phyloP scores from a whole-genome alignment of 2,113 vertebrate species.

The Phalacrocorax aristotelis region DNA sequence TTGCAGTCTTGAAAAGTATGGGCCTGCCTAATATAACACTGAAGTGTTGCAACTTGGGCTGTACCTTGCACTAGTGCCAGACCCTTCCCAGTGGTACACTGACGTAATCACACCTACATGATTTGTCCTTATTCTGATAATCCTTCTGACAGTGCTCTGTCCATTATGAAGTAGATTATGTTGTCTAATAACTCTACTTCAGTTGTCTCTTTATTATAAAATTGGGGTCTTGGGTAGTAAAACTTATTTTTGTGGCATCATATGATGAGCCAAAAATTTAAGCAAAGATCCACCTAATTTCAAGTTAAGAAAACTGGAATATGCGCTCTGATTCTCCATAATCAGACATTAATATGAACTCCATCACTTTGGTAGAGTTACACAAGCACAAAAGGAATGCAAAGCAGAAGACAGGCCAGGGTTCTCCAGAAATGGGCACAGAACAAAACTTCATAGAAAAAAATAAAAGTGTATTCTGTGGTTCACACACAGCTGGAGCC shows the following conservation, averaged over 20 bases:
- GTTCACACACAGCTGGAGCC: background rate
- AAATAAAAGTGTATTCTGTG: rapidly evolving
- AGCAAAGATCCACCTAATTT: background rate
- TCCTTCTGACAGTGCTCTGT: background rate
- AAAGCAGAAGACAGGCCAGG: background rate
- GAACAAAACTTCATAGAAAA: background rate
- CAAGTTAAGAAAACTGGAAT: background rate
- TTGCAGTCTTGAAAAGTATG: background rate
- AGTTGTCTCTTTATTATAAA: background rate
- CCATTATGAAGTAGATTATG: background rate
- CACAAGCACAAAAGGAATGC: background rate
- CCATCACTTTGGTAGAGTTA: background rate
- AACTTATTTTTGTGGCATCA: background rate
- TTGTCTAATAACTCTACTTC: background rate
- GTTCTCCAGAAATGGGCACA: background rate
- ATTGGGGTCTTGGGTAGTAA: background rate
- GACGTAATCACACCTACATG: background rate
- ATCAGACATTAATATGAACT: background rate
- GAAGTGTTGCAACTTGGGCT: background rate
- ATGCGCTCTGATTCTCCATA: rapidly evolving
- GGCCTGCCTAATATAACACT: background rate
- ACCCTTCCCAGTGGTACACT: background rate
- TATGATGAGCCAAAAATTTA: background rate
- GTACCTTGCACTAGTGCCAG: background rate
- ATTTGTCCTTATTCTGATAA: background rate